Evolutionary conservation across 2,888 invertebrate genomes (phyloP).

Genomic region (Xiphydria camelus): DNA sequence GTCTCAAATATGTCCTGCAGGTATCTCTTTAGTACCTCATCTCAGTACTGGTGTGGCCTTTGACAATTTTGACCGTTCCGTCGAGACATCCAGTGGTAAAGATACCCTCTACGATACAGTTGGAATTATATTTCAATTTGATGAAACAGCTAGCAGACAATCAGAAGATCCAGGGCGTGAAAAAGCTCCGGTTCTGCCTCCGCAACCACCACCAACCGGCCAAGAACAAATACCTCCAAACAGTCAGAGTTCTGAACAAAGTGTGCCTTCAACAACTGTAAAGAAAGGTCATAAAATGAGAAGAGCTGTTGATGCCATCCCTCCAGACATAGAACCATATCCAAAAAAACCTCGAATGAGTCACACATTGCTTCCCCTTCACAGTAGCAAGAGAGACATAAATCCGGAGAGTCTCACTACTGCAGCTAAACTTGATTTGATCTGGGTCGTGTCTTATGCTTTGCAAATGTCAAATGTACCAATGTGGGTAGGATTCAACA

Average conservation of each 20-base stretch:
- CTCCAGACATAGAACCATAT: constrained; percentile 14
- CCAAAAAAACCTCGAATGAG: constrained; percentile 13
- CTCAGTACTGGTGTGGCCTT: constrained; percentile 25
- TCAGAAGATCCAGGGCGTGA: no score
- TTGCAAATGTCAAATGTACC: constrained; percentile 35
- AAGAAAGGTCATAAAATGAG: no score
- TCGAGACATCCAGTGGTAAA: constrained; percentile 30
- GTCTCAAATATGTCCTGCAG: constrained; percentile 17
- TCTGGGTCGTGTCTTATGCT: constrained; percentile 32
- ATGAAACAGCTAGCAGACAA: neutral
- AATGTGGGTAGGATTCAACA: constrained; percentile 44
- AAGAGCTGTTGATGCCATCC: constrained; percentile 16
- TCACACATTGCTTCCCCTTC: neutral
- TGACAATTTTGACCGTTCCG: constrained; percentile 33
- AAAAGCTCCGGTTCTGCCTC: no score
- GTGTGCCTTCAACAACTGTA: no score
- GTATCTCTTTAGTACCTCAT: constrained; percentile 10
- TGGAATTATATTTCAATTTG: constrained; percentile 29
- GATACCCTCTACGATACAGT: constrained; percentile 31
- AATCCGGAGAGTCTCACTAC: no score
- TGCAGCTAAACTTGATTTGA: no score
- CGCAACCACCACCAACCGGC: no score
- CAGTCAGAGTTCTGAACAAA: no score
- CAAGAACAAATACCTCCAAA: no score
- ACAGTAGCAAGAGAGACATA: no score